Evolutionary conservation across 1,140 invertebrate species (phyloP).

Genomic region (Ips typographus): DNA sequence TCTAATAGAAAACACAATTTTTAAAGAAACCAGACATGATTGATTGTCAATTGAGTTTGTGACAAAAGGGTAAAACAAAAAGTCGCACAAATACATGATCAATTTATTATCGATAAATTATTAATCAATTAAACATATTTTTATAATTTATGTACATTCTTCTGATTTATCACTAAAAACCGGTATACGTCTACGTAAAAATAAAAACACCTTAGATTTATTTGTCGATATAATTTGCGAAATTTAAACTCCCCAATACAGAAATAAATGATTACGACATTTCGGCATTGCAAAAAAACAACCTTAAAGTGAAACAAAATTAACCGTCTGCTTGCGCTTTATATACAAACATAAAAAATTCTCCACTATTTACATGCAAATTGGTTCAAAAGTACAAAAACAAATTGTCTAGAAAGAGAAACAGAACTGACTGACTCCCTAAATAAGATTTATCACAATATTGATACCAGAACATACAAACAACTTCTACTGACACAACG

Average conservation of each 20-base stretch:
- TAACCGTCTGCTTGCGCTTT: conserved; percentile 10
- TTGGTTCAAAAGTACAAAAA: conserved; percentile 8
- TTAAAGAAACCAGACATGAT: no score
- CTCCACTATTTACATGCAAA: conserved; percentile 18
- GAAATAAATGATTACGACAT: not conserved
- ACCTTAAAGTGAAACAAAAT: conserved; percentile 9
- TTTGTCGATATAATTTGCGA: conserved; percentile 31
- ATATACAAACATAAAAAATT: conserved; percentile 34
- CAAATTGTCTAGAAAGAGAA: conserved; percentile 3
- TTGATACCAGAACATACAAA: conserved; percentile 24
- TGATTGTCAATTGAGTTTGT: no score
- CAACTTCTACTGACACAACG: conserved; percentile 15
- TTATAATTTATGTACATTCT: conserved; percentile 33
- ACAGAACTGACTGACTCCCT: conserved; percentile 28
- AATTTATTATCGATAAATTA: conserved; percentile 7
- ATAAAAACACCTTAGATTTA: conserved; percentile 34
- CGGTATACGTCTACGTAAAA: conserved; percentile 29
- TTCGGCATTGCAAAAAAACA: not conserved
- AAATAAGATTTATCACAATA: conserved; percentile 34
- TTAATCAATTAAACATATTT: conserved; percentile 11
- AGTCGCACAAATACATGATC: not conserved
- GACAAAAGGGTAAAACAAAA: not conserved
- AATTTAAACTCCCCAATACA: conserved; percentile 18
- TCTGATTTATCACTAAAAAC: conserved; percentile 32
- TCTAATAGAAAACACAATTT: no score